Conservation (phyloP, 2,797 vertebrate genomes). For the Malurus leucopterus region DNA sequence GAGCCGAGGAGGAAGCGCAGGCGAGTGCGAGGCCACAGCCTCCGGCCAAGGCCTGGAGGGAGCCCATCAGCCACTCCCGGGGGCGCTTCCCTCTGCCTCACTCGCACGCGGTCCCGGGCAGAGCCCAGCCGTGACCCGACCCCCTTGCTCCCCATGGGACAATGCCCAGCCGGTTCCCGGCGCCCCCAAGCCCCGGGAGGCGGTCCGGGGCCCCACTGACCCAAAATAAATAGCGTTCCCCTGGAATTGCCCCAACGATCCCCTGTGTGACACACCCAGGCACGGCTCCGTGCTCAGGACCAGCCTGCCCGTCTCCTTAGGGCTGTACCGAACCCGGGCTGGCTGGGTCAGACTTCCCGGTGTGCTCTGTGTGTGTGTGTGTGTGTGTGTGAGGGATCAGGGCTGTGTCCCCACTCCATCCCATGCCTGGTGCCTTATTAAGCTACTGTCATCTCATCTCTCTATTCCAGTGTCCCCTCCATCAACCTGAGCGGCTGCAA, state of each 20-base stretch:
- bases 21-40: background rate
- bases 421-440: background rate
- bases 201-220: fast-evolving
- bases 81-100: background rate
- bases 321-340: background rate
- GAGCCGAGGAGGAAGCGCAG: background rate
- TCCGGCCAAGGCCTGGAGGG: background rate
- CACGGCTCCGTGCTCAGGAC: fast-evolving
- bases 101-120: background rate
- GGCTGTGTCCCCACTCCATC: background rate
- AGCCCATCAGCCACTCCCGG: background rate
- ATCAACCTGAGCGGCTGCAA: constrained; percentile 74
- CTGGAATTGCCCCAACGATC: fast-evolving
- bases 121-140: background rate
- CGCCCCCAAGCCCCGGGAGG: fast-evolving
- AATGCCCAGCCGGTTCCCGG: background rate
- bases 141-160: background rate
- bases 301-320: no score
- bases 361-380: no score
- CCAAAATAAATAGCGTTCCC: background rate
- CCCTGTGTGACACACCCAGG: fast-evolving
- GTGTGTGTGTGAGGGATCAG: background rate
- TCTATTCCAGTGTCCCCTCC: constrained; percentile 62
- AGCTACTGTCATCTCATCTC: background rate
- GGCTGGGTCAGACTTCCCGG: background rate